Evolutionary conservation across 2,113 vertebrate genomes (phyloP).

Genomic region (Thymallus thymallus): DNA sequence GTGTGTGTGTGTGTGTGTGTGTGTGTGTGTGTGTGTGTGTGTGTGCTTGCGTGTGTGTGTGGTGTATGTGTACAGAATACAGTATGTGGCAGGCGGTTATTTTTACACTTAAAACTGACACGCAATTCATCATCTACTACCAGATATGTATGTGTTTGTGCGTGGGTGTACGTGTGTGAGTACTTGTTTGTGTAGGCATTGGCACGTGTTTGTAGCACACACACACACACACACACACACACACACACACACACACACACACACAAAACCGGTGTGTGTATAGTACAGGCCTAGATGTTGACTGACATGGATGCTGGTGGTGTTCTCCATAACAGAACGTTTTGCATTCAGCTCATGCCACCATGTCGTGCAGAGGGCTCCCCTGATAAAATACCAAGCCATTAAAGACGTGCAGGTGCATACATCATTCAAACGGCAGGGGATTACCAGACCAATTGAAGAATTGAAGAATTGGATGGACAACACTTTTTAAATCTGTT

Average conservation of each 20-base stretch:
- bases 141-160: neutral
- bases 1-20: neutral
- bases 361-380: conserved; percentile 28
- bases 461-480: conserved; percentile 50
- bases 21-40: neutral
- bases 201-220: neutral
- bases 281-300: too few relatives aligned
- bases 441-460: conserved; percentile 53
- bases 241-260: neutral
- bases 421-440: conserved; percentile 51
- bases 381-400: conserved; percentile 23
- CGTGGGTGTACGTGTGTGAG: neutral
- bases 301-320: neutral
- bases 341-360: conserved; percentile 19
- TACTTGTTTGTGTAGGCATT: neutral
- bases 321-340: conserved; percentile 3
- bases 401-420: conserved; percentile 49
- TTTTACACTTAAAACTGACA: too few relatives aligned
- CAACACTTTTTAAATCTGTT: conserved; percentile 6
- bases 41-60: neutral
- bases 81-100: too few relatives aligned
- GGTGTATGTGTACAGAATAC: neutral
- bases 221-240: neutral
- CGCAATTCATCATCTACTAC: too few relatives aligned
- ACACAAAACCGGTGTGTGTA: neutral